Percentiles rank a stretch among this genome's conserved stretches.
These are phyloP conservation scores for Drosophila tropicalis DNA, from an alignment of 1,140 invertebrate species.

Conservation along the genomic window DNA sequence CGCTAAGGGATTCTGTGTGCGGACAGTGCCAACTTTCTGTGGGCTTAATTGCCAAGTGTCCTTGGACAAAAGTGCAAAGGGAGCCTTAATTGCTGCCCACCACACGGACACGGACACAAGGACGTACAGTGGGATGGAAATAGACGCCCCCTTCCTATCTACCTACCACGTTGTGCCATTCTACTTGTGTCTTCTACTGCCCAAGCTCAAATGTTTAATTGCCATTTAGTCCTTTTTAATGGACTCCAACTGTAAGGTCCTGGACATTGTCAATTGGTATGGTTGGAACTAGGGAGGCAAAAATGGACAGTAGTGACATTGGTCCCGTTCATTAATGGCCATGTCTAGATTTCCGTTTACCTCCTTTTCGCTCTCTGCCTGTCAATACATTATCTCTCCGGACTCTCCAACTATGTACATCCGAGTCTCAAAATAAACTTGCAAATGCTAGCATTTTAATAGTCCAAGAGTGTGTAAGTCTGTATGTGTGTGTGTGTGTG, in stretches of 20 bases:
- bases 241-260: conserved; percentile 59
- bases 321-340: conserved; percentile 66
- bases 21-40: conserved; percentile 64
- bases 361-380: conserved; percentile 51
- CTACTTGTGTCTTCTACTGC: conserved; percentile 2
- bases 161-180: too few relatives aligned
- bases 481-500: too few relatives aligned
- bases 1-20: conserved; percentile 52
- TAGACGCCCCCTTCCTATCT: background rate
- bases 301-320: background rate
- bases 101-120: too few relatives aligned
- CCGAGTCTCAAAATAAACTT: conserved; percentile 67
- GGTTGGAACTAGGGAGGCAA: background rate
- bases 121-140: background rate
- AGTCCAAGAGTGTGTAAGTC: conserved; percentile 21
- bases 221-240: conserved; percentile 82
- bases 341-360: conserved; percentile 73
- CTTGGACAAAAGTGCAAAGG: conserved; percentile 63
- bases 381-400: conserved; percentile 58
- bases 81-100: conserved; percentile 67
- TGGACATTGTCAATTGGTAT: background rate
- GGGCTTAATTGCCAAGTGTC: conserved; percentile 78
- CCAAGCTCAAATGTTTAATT: conserved; percentile 75
- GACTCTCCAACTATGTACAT: conserved; percentile 26
- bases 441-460: conserved; percentile 79